Percentiles rank a stretch among this genome's conserved stretches.
phyloP scores from a whole-genome alignment of 2,797 vertebrate species.

The Mus minutoides region DNA sequence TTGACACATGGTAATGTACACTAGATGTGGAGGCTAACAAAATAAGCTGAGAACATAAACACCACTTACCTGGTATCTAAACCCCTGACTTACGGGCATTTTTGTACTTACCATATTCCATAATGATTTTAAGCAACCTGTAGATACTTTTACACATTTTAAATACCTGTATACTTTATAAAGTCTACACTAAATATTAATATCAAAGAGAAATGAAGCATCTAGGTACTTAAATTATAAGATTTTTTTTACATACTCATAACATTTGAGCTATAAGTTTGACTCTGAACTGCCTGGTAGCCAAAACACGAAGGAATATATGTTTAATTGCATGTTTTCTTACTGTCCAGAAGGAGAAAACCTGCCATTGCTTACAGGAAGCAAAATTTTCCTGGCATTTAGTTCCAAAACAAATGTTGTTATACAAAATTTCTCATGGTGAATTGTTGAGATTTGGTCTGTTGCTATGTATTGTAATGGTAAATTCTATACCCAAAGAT shows the following conservation, averaged over 20 bases:
- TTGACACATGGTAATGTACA: not conserved
- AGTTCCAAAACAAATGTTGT: slow-evolving; percentile 61
- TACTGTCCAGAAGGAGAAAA: slow-evolving; percentile 41
- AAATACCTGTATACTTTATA: slow-evolving; percentile 29
- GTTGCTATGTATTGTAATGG: not conserved
- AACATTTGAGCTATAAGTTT: slow-evolving; percentile 26
- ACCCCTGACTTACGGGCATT: not conserved
- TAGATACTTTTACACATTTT: not conserved
- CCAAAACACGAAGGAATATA: slow-evolving; percentile 65
- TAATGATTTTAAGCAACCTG: slow-evolving; percentile 30
- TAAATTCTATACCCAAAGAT: not conserved
- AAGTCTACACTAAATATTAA: slow-evolving; percentile 14
- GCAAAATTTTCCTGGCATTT: slow-evolving; percentile 58
- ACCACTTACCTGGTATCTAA: not conserved
- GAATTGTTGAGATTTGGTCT: not conserved
- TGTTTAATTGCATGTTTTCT: slow-evolving; percentile 39
- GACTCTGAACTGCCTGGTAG: slow-evolving; percentile 41
- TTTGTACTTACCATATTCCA: not conserved
- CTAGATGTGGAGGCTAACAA: not conserved
- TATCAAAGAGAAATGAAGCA: slow-evolving; percentile 1
- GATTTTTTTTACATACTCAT: not conserved
- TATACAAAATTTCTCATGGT: not conserved
- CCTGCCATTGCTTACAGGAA: not conserved
- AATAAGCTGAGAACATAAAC: not conserved
- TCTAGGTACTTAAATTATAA: not conserved